Evolutionary conservation across 2,888 invertebrate genomes (phyloP).

Genomic region (Coleophora deauratella): DNA sequence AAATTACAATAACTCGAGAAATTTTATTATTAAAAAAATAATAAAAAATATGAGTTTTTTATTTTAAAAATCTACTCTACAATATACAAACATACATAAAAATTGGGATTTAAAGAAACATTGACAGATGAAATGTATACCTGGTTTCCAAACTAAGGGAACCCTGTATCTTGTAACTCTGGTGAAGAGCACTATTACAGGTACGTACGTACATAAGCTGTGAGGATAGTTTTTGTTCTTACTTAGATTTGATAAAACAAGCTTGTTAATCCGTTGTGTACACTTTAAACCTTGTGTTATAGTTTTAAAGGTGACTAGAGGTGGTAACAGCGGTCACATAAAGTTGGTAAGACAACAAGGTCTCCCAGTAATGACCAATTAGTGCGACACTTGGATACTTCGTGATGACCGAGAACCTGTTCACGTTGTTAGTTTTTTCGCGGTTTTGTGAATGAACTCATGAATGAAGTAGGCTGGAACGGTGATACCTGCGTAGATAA

Average conservation of each 20-base stretch:
- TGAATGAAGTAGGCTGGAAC: slow-evolving; percentile 32
- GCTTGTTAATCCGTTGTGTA: not conserved
- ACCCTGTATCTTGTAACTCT: too few relatives aligned
- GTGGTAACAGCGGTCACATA: not conserved
- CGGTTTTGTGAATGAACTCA: slow-evolving; percentile 21
- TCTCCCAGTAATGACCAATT: not conserved
- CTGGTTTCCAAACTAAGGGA: too few relatives aligned
- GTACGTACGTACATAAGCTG: too few relatives aligned
- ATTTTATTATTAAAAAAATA: too few relatives aligned
- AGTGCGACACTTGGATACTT: not conserved
- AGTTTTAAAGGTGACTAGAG: not conserved
- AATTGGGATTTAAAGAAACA: too few relatives aligned
- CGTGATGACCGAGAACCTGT: not conserved
- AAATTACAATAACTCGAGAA: too few relatives aligned
- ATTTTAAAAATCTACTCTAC: too few relatives aligned
- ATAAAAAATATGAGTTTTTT: too few relatives aligned
- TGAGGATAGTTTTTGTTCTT: not conserved
- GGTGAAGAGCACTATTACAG: too few relatives aligned
- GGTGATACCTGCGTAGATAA: slow-evolving; percentile 9
- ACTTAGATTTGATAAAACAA: not conserved
- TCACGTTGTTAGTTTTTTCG: slow-evolving; percentile 17
- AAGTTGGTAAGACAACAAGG: not conserved
- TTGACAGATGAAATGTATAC: too few relatives aligned
- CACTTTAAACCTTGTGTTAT: not conserved
- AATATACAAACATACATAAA: too few relatives aligned